phyloP scores from a whole-genome alignment of 2,113 vertebrate species.

The Chloroceryle aenea region DNA sequence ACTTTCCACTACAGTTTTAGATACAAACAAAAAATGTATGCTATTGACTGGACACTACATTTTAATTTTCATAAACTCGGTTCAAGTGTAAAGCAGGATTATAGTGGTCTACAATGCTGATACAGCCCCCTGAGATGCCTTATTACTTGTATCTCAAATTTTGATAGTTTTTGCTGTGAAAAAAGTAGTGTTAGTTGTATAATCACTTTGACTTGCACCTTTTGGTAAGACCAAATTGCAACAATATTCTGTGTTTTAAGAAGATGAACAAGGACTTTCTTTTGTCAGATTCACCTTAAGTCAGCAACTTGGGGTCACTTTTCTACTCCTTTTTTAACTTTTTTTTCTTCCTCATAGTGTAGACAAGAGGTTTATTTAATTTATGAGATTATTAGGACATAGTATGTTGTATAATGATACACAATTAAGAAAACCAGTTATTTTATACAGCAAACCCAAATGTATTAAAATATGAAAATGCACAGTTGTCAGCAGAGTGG shows the following conservation, averaged over 20 bases:
- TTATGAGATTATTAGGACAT: neutral
- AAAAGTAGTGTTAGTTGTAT: neutral
- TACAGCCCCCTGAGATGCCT: fast-evolving
- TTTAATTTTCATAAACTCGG: neutral
- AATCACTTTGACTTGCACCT: neutral
- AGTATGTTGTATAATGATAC: neutral
- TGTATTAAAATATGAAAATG: neutral
- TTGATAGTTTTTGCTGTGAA: neutral
- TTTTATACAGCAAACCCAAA: neutral
- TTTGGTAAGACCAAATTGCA: neutral
- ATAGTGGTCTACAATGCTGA: neutral
- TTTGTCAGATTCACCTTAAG: neutral
- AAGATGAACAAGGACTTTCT: neutral
- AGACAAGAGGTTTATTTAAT: neutral
- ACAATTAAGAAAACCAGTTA: neutral
- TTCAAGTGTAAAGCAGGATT: neutral
- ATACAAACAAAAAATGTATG: too few relatives aligned
- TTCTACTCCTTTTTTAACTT: neutral
- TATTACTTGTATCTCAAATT: neutral
- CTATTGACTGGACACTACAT: neutral
- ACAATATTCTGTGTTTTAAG: neutral
- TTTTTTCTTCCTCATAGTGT: neutral
- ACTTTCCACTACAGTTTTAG: neutral
- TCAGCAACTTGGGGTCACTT: neutral
- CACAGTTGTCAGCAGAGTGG: neutral